Percentiles rank a stretch among this genome's conserved stretches.
These are phyloP conservation scores for Phyllotreta cruciferae DNA, from an alignment of 2,888 invertebrate species.

Conservation along the genomic window DNA sequence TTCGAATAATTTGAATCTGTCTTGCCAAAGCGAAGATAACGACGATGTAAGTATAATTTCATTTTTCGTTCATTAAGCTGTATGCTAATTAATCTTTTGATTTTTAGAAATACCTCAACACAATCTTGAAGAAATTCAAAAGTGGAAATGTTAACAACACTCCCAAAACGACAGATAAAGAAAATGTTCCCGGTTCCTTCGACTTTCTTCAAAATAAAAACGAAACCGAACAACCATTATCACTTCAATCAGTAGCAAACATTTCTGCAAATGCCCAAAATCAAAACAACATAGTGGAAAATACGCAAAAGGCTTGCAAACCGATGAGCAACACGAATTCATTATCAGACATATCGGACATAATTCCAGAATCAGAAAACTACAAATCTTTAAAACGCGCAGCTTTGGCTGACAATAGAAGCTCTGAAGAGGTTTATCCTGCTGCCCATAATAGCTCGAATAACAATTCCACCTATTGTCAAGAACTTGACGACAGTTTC, in stretches of 20 bases:
- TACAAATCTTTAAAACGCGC: conserved; percentile 7
- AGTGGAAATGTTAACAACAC: background rate
- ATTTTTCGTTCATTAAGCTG: background rate
- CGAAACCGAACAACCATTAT: background rate
- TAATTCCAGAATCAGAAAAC: conserved; percentile 32
- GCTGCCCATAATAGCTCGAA: too few species aligned
- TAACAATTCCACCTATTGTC: conserved; percentile 15
- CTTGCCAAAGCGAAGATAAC: conserved; percentile 27
- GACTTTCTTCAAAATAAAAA: too few species aligned
- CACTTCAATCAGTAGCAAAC: too few species aligned
- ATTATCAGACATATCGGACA: conserved; percentile 27
- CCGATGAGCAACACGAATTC: background rate
- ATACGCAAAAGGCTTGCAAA: conserved; percentile 22
- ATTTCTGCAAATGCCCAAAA: conserved; percentile 3
- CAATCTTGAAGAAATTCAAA: conserved; percentile 42
- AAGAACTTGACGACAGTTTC: conserved; percentile 33
- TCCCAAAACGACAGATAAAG: background rate
- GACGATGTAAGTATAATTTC: conserved; percentile 39
- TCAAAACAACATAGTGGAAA: conserved; percentile 35
- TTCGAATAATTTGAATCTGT: too few species aligned
- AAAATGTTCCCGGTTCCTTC: background rate
- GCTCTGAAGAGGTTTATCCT: too few species aligned
- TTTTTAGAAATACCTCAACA: conserved; percentile 40
- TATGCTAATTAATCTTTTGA: background rate
- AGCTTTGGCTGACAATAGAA: too few species aligned